These are phyloP conservation scores for Nowickia ferox DNA, from an alignment of 2,888 invertebrate species.

Conservation along the genomic window DNA sequence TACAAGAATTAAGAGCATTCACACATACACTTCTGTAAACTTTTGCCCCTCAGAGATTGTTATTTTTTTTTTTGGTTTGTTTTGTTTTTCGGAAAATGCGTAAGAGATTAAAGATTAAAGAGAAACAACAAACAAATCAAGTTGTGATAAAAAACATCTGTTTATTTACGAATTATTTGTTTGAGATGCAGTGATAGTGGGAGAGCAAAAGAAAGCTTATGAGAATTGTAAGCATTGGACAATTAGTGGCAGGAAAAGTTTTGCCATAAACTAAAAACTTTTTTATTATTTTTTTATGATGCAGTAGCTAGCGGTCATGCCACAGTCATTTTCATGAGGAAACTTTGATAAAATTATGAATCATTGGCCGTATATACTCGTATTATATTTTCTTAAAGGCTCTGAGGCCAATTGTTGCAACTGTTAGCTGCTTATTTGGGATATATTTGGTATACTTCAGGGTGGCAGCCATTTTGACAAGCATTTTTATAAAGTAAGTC, in stretches of 20 bases:
- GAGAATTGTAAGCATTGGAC: not conserved
- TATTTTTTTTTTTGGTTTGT: not conserved
- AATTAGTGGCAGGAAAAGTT: conserved; percentile 7
- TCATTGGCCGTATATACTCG: not conserved
- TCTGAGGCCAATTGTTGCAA: too few relatives aligned
- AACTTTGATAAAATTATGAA: not conserved
- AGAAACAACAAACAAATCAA: conserved; percentile 27
- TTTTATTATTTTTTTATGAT: not conserved
- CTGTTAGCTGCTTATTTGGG: too few relatives aligned
- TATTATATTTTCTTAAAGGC: too few relatives aligned
- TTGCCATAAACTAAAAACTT: conserved; percentile 14
- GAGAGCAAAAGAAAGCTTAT: not conserved
- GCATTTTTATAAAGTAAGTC: too few relatives aligned
- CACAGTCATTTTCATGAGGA: not conserved
- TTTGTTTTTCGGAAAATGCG: conserved; percentile 7
- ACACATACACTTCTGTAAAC: not conserved
- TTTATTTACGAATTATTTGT: not conserved
- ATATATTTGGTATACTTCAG: too few relatives aligned
- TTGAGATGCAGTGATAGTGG: not conserved
- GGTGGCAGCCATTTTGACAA: too few relatives aligned
- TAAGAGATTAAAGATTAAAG: conserved; percentile 47
- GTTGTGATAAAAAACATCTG: conserved; percentile 43
- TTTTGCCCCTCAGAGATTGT: conserved; percentile 1
- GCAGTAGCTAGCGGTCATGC: not conserved
- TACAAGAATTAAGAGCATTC: not conserved